Evolutionary conservation across 2,888 invertebrate genomes (phyloP).

Genomic region (Polyploca ridens): DNA sequence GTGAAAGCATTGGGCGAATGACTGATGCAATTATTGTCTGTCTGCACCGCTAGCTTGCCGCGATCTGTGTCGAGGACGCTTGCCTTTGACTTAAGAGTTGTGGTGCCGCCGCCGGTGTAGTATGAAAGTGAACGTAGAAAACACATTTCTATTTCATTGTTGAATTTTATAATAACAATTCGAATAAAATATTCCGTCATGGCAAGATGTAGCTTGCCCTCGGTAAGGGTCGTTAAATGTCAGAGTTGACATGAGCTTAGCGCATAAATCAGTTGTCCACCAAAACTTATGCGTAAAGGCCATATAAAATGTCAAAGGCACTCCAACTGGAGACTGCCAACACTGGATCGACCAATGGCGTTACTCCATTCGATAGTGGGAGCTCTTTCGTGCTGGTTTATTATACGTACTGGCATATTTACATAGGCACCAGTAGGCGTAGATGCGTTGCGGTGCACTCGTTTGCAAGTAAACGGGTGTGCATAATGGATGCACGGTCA

Average conservation of each 20-base stretch:
- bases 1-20: constrained; percentile 78
- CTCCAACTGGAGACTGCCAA: not conserved
- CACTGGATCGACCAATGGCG: not conserved
- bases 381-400: constrained; percentile 44
- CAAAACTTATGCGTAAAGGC: too few relatives aligned
- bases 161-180: not conserved
- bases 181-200: not conserved
- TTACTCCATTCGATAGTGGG: constrained; percentile 24
- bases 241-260: not conserved
- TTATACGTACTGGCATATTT: constrained; percentile 41
- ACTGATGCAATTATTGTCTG: constrained; percentile 62
- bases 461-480: constrained; percentile 80
- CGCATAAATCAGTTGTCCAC: too few relatives aligned
- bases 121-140: constrained; percentile 8
- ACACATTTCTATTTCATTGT: constrained; percentile 2
- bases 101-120: not conserved
- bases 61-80: constrained; percentile 66
- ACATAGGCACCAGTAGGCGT: constrained; percentile 51
- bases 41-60: constrained; percentile 50
- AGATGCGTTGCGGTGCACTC: constrained; percentile 75
- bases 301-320: not conserved
- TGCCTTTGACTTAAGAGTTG: constrained; percentile 29
- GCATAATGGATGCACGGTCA: constrained; percentile 82
- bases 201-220: too few relatives aligned
- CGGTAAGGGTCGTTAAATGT: not conserved